Percentiles rank a stretch among this genome's conserved stretches.
Evolutionary conservation across 2,113 vertebrate species (phyloP).

Genomic region (Mesoclemmys tuberculata): DNA sequence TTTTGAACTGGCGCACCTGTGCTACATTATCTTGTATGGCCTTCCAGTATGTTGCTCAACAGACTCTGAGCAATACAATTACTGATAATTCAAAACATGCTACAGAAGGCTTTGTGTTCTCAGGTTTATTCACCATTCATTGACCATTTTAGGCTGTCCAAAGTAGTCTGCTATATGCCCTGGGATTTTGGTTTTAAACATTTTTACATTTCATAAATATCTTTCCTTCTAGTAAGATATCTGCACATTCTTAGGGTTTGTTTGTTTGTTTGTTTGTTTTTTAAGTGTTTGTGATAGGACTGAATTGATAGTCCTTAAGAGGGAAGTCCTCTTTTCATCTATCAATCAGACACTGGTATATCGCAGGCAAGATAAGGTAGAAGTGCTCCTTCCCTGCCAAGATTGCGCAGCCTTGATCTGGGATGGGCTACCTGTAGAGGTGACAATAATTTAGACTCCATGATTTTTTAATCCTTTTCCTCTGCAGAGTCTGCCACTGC

Average conservation of each 20-base stretch:
- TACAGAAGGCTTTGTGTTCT: neutral
- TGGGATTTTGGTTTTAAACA: neutral
- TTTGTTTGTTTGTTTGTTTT: neutral
- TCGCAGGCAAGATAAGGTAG: neutral
- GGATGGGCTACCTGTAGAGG: neutral
- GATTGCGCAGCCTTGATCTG: neutral
- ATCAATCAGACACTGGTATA: neutral
- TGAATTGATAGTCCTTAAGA: neutral
- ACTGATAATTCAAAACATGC: neutral
- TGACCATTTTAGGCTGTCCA: neutral
- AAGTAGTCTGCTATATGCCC: neutral
- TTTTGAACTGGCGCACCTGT: neutral
- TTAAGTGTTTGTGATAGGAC: neutral
- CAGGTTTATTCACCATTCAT: neutral
- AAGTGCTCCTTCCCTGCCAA: neutral
- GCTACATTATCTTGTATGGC: neutral
- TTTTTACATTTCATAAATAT: neutral
- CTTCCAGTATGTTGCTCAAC: neutral
- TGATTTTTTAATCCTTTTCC: neutral
- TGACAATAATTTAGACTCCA: neutral
- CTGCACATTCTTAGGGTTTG: neutral
- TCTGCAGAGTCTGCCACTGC: neutral
- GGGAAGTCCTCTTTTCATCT: neutral
- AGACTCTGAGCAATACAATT: neutral
- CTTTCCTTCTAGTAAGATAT: neutral